Evolutionary conservation across 2,113 vertebrate species (phyloP).

Genomic region (Tinamus guttatus): DNA sequence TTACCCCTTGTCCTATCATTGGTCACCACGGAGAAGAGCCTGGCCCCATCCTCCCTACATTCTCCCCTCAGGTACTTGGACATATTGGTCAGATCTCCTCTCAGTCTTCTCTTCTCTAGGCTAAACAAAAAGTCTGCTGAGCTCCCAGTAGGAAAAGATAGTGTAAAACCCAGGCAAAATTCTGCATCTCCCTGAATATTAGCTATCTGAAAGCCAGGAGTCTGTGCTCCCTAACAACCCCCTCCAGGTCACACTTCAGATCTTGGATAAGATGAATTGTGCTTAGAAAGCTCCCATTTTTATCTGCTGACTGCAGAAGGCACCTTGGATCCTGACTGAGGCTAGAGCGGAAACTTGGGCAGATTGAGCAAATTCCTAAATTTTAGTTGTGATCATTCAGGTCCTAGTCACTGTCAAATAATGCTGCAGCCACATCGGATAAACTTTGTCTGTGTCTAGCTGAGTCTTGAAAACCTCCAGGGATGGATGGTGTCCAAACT

Average conservation of each 20-base stretch:
- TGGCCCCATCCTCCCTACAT: no score
- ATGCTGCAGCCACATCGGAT: background rate
- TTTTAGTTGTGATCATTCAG: background rate
- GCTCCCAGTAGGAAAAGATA: background rate
- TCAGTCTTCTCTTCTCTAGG: no score
- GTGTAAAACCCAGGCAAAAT: background rate
- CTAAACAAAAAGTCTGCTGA: background rate
- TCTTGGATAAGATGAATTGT: background rate
- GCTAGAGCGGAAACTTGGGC: background rate
- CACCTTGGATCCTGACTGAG: background rate
- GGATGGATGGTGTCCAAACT: background rate
- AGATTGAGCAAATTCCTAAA: accelerated
- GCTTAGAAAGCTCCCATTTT: background rate
- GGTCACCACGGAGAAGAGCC: no score
- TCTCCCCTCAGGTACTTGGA: no score
- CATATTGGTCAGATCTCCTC: no score
- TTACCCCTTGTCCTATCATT: no score
- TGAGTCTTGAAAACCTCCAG: background rate
- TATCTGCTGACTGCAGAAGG: background rate
- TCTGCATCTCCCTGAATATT: background rate
- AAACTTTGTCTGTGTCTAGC: no score
- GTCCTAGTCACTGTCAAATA: background rate
- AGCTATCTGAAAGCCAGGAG: background rate
- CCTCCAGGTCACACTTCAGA: background rate
- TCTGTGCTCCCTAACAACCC: background rate